Conservation (phyloP, 1,140 invertebrate species). For the Nasonia giraulti region DNA sequence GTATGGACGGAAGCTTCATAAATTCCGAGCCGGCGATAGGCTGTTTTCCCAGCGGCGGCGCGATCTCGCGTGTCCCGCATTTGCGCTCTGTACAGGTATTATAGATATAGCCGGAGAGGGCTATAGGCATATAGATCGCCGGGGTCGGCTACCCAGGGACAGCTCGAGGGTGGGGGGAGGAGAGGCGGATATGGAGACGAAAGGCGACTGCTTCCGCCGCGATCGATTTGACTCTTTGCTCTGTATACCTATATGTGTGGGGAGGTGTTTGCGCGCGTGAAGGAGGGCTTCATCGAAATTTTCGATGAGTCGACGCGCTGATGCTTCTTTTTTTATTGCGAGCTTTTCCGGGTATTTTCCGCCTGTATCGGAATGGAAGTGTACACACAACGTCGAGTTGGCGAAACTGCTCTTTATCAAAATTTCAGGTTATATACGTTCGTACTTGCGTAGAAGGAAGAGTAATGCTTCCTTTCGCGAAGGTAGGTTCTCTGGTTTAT, state of each 20-base stretch:
- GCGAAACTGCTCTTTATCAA: neutral
- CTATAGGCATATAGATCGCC: neutral
- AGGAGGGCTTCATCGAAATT: neutral
- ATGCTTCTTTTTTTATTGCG: neutral
- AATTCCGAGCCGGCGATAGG: neutral
- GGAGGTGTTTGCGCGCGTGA: neutral
- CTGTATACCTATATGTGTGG: too few species aligned
- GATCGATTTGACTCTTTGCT: slow-evolving; percentile 61
- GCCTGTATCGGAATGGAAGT: too few species aligned
- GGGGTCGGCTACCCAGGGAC: neutral
- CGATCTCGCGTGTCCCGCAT: neutral
- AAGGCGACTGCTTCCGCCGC: slow-evolving; percentile 63
- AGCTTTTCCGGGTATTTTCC: neutral
- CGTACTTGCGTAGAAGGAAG: neutral
- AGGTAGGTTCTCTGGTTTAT: neutral
- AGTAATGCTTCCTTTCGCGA: neutral
- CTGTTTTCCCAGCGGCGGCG: neutral
- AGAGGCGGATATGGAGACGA: slow-evolving; percentile 54
- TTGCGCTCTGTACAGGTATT: neutral
- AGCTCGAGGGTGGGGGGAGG: neutral
- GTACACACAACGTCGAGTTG: too few species aligned
- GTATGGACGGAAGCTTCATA: neutral
- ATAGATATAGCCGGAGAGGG: neutral
- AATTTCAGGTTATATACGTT: neutral
- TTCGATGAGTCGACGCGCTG: neutral